These are phyloP conservation scores for Deladenus siricidicola DNA, from an alignment of 2,888 invertebrate genomes.

Conservation along the genomic window DNA sequence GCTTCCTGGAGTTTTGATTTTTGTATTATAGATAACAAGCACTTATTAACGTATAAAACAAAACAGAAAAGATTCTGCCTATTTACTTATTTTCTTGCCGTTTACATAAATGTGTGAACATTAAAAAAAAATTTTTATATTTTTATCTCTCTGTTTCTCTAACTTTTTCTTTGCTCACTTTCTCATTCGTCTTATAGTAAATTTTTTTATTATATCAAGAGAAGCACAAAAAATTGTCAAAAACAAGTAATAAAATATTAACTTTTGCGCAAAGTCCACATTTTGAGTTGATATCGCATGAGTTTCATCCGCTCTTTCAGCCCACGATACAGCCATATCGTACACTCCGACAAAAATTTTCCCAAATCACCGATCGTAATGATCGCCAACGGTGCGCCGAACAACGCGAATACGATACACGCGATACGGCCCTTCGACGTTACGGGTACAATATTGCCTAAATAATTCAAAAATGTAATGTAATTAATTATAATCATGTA, in stretches of 20 bases:
- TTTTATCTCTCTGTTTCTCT: too few relatives aligned
- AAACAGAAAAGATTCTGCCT: too few relatives aligned
- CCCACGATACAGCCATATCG: conserved; percentile 50
- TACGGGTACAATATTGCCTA: conserved; percentile 53
- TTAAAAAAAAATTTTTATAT: not conserved
- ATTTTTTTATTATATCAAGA: not conserved
- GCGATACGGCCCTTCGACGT: conserved; percentile 50
- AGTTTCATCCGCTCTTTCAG: conserved; percentile 29
- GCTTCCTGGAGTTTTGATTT: not conserved
- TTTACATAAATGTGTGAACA: too few relatives aligned
- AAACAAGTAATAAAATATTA: too few relatives aligned
- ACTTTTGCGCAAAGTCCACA: conserved; percentile 22
- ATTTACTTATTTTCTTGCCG: too few relatives aligned
- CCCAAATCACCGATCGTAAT: conserved; percentile 54
- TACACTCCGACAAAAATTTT: conserved; percentile 53
- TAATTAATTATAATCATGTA: too few relatives aligned
- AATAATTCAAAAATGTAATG: too few relatives aligned
- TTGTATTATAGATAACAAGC: too few relatives aligned
- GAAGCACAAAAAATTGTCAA: not conserved
- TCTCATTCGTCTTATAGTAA: conserved; percentile 13
- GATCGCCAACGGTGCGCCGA: conserved; percentile 53
- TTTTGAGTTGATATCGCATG: conserved; percentile 10
- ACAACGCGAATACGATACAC: conserved; percentile 52
- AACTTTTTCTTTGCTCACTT: conserved; percentile 24
- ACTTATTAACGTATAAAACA: too few relatives aligned